Conservation (phyloP, 2,888 invertebrate genomes). For the Cataglyphis altisquamis region DNA sequence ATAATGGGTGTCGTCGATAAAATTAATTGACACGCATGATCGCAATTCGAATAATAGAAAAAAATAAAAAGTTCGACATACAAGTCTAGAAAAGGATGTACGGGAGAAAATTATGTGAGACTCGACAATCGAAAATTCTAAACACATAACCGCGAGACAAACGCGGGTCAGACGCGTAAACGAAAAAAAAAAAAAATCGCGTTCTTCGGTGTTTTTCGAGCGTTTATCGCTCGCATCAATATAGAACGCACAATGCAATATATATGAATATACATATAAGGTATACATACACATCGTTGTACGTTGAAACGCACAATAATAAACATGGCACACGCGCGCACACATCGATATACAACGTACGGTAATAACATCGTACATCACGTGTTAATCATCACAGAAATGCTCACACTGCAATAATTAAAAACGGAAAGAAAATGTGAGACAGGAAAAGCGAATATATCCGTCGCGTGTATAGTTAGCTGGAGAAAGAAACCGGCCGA, state of each 20-base stretch:
- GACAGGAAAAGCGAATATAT: conserved; percentile 37
- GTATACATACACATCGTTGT: conserved; percentile 58
- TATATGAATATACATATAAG: conserved; percentile 64
- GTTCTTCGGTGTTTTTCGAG: conserved; percentile 18
- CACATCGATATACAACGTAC: conserved; percentile 78
- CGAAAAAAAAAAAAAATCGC: conserved; percentile 23
- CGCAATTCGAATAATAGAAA: conserved; percentile 12
- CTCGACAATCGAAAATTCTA: conserved; percentile 20
- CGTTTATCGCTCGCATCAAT: conserved; percentile 60
- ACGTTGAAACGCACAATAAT: conserved; percentile 60
- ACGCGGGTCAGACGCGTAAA: background rate
- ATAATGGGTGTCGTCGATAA: conserved; percentile 23
- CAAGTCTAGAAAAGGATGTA: background rate
- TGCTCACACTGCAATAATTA: conserved; percentile 83
- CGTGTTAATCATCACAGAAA: conserved; percentile 80
- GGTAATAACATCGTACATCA: conserved; percentile 66
- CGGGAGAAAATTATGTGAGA: conserved; percentile 23
- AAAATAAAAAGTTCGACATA: conserved; percentile 8
- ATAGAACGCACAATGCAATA: conserved; percentile 73
- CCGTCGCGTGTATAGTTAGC: conserved; percentile 23
- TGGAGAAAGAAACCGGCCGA: conserved; percentile 40
- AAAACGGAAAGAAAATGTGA: conserved; percentile 57
- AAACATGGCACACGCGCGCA: conserved; percentile 73
- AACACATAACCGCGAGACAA: conserved; percentile 5
- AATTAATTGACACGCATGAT: conserved; percentile 4